Evolutionary conservation across 2,888 invertebrate genomes (phyloP).

Genomic region (Drosophila merina): DNA sequence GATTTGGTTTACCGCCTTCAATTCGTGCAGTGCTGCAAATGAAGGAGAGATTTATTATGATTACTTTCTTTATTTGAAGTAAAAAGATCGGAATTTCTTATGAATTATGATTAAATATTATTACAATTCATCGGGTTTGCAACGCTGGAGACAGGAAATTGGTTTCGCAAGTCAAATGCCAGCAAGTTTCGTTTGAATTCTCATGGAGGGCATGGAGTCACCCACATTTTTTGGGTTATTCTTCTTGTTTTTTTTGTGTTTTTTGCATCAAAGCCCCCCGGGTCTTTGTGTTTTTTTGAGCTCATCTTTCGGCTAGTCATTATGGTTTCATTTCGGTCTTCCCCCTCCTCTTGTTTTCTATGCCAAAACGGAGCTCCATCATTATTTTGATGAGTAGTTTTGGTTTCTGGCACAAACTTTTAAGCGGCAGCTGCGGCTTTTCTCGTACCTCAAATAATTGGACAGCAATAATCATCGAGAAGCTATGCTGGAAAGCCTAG

Average conservation of each 20-base stretch:
- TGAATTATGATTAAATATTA: too few species aligned
- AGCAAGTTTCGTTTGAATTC: conserved; percentile 52
- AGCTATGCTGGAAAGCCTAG: conserved; percentile 14
- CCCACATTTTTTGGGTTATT: conserved; percentile 51
- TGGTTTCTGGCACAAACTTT: conserved; percentile 44
- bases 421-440: conserved; percentile 2
- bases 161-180: conserved; percentile 66
- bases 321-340: conserved; percentile 10
- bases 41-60: conserved; percentile 2
- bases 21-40: conserved; percentile 58
- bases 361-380: conserved; percentile 33
- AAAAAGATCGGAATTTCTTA: too few species aligned
- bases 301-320: conserved; percentile 47
- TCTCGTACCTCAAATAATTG: conserved; percentile 15
- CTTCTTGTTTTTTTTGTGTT: conserved; percentile 44
- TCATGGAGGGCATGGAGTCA: conserved; percentile 65
- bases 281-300: conserved; percentile 16
- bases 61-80: not conserved
- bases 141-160: conserved; percentile 64
- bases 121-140: not conserved
- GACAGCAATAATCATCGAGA: conserved; percentile 17
- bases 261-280: conserved; percentile 38
- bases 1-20: conserved; percentile 52
- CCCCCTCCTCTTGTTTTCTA: not conserved
- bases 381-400: conserved; percentile 27